Evolutionary conservation across 2,797 vertebrate species (phyloP).

Genomic region (Cyprinella venusta): DNA sequence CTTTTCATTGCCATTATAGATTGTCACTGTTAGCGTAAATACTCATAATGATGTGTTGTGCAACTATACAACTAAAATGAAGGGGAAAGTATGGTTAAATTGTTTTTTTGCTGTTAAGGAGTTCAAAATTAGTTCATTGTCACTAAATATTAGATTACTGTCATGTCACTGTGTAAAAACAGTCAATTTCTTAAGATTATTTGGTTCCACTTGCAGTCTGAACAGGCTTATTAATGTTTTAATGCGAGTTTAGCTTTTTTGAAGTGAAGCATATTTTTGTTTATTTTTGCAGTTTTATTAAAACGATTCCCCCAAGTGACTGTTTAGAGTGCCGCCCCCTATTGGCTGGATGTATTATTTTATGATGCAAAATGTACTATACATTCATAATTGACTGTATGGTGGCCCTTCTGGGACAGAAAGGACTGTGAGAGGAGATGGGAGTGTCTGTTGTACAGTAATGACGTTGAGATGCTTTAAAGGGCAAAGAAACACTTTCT

Average conservation of each 20-base stretch:
- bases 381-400: constrained; percentile 54
- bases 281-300: background rate
- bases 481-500: constrained; percentile 57
- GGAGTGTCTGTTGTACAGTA: constrained; percentile 63
- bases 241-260: background rate
- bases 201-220: background rate
- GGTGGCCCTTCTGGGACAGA: constrained; percentile 72
- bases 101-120: constrained; percentile 68
- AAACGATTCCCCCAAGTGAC: background rate
- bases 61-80: background rate
- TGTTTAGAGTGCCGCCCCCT: constrained; percentile 49
- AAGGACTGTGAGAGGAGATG: constrained; percentile 65
- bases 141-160: constrained; percentile 69
- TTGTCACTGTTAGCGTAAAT: constrained; percentile 15
- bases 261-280: background rate
- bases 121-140: constrained; percentile 72
- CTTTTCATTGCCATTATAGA: constrained; percentile 49
- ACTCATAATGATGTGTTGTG: background rate
- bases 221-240: background rate
- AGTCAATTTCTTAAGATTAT: constrained; percentile 23
- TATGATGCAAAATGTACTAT: constrained; percentile 22
- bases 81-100: background rate
- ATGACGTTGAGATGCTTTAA: constrained; percentile 68
- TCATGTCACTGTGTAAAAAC: constrained; percentile 69
- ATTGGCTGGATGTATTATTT: constrained; percentile 32